Conservation (phyloP, 2,113 vertebrate species). For the Silurus meridionalis region DNA sequence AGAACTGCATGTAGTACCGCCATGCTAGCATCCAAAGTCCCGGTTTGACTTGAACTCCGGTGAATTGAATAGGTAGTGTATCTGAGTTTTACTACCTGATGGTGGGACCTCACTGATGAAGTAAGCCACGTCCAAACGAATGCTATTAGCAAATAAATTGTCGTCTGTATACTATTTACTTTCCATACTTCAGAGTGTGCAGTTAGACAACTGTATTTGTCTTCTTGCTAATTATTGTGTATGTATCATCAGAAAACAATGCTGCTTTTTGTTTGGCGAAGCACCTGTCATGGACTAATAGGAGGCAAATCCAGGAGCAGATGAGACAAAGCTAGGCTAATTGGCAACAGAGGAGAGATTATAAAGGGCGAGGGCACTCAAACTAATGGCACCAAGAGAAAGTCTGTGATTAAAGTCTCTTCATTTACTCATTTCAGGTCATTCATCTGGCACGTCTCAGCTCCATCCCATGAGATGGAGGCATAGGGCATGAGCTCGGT, state of each 20-base stretch:
- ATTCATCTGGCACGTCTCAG: slow-evolving; percentile 20
- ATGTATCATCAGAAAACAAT: background rate
- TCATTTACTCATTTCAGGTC: slow-evolving; percentile 17
- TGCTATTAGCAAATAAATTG: background rate
- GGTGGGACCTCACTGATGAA: background rate
- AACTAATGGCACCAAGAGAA: background rate
- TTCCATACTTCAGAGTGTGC: background rate
- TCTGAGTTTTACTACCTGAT: background rate
- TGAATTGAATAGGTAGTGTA: too few species aligned
- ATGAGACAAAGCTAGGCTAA: slow-evolving; percentile 6
- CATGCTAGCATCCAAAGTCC: too few species aligned
- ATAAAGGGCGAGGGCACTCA: background rate
- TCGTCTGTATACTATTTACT: background rate
- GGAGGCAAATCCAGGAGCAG: background rate
- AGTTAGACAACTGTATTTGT: background rate
- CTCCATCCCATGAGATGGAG: slow-evolving; percentile 48
- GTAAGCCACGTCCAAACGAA: background rate
- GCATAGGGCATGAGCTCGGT: slow-evolving; percentile 38
- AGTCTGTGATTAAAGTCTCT: slow-evolving; percentile 15
- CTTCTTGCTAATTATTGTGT: background rate
- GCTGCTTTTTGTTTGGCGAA: background rate
- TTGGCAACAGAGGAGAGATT: slow-evolving; percentile 17
- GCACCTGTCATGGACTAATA: background rate
- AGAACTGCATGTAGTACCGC: too few species aligned
- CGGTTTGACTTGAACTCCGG: too few species aligned